Base-by-base conservation (phyloP, 2,797 vertebrate genomes). In the Acanthurus lineatus region DNA sequence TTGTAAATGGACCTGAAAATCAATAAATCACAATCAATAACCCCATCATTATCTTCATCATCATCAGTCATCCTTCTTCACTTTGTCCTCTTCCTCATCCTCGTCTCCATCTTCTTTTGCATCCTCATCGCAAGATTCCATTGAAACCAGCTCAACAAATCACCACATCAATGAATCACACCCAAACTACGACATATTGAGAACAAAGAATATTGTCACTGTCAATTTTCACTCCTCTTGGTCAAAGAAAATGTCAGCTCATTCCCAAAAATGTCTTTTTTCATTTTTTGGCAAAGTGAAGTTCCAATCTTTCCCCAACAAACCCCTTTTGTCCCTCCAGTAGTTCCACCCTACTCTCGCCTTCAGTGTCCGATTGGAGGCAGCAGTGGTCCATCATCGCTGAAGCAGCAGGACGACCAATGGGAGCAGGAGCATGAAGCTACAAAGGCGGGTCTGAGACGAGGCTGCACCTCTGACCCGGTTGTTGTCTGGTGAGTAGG, bases 311-410 rank as follows among this genome's bases (percentile, higher is more conserved):
- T 64, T 28, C 48, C 44, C 38, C 15, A 22, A 22, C 58, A 12
- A 59, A 66, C 64, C 64, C 60, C 70, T 49, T 25, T 57, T 73
- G 69, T 83, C 79, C 75, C 17, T 86, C 78, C 65, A 59, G 12
- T 70, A 38, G 83, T 81, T 63, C 64, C 56, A 57, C 76, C 60
- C 58, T 51, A 60, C 69, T 56, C 69, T 49, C 61, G 61, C 75
- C 64, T n/a, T 76, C 70, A 81, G 81, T 84, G 86, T 91, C 78
- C 61, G 66, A 82, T 44, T 48, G 72, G 79, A 75, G 80, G 79
- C 64, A 12, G 76, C 47, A 38, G 80, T 62, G 58, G 79, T 86
- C 88, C 79, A 93, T 95, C 93, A 95, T 90, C 94, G 93, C 90
- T 90, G 89, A 9, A 93, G 88, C 73, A 94, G 89, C 74, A 92